A percentile compares a stretch with the other conserved stretches of the same genome.
Conservation (phyloP, 2,888 invertebrate genomes). For the Campopleginae sp. region DNA sequence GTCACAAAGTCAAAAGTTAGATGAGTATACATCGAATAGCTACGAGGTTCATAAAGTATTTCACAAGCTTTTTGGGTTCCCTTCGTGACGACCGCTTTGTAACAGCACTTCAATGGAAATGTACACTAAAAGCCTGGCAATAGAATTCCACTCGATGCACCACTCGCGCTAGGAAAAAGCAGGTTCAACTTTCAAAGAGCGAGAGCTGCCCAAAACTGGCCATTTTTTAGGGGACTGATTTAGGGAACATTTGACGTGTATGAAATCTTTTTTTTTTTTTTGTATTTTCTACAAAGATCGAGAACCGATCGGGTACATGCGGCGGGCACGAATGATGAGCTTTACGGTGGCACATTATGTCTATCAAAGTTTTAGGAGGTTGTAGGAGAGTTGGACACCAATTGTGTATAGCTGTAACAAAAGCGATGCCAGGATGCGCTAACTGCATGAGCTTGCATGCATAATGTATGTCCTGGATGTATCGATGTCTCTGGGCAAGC, state of each 20-base stretch:
- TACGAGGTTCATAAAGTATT: constrained; percentile 54
- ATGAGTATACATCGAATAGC: constrained; percentile 8
- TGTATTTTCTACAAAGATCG: constrained; percentile 3
- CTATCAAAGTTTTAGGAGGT: constrained; percentile 58
- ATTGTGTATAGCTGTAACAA: constrained; percentile 4
- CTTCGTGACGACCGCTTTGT: constrained; percentile 45
- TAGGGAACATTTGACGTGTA: neutral
- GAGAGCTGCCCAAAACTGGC: constrained; percentile 9
- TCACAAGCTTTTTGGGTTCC: constrained; percentile 47
- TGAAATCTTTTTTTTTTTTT: neutral
- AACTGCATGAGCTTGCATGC: constrained; percentile 65
- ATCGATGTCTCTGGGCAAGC: constrained; percentile 54
- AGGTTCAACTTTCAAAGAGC: constrained; percentile 28
- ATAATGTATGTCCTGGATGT: constrained; percentile 55
- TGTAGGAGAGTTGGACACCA: constrained; percentile 1
- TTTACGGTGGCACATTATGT: constrained; percentile 41
- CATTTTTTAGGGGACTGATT: constrained; percentile 13
- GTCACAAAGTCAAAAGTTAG: constrained; percentile 30
- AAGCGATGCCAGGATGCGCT: constrained; percentile 56
- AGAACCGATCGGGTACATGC: neutral
- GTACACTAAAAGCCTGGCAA: constrained; percentile 34
- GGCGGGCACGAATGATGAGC: constrained; percentile 33
- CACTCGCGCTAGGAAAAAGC: neutral
- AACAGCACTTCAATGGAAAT: constrained; percentile 45
- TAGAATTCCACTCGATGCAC: constrained; percentile 43